These are phyloP conservation scores for Philereme vetulata DNA, from an alignment of 2,888 invertebrate species.

Conservation along the genomic window DNA sequence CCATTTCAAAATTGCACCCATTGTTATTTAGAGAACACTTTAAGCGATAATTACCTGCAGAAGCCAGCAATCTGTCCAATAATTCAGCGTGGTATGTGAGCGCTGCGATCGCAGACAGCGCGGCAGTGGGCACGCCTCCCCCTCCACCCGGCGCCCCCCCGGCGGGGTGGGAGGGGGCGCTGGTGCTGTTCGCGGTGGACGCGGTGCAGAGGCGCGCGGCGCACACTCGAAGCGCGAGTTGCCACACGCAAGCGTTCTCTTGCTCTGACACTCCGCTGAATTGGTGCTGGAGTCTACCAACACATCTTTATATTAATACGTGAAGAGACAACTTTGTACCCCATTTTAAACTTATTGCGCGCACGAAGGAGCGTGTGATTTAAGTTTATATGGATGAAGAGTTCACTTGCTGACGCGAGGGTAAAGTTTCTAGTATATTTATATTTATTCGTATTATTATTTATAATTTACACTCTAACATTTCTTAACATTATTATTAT, in stretches of 20 bases:
- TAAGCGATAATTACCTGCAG: slow-evolving; percentile 42
- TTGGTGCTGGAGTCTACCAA: slow-evolving; percentile 88
- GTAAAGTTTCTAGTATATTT: no score
- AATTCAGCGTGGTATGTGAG: slow-evolving; percentile 73
- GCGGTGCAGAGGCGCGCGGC: slow-evolving; percentile 88
- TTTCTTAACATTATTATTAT: no score
- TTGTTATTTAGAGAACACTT: no score
- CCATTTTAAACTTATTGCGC: no score
- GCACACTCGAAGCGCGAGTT: slow-evolving; percentile 87
- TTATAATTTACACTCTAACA: no score
- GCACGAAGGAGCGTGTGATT: no score
- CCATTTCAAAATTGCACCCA: no score
- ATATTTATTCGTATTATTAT: no score
- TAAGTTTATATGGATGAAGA: no score
- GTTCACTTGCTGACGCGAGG: no score
- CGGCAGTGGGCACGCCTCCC: slow-evolving; percentile 85
- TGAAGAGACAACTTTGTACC: no score
- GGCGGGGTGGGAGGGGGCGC: slow-evolving; percentile 42
- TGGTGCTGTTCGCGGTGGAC: slow-evolving; percentile 44
- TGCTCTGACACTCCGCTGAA: slow-evolving; percentile 92
- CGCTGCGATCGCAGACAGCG: slow-evolving; percentile 83
- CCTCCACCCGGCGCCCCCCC: slow-evolving; percentile 74
- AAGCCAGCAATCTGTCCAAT: slow-evolving; percentile 66
- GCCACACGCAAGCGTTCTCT: slow-evolving; percentile 91
- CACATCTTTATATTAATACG: background rate